Evolutionary conservation across 2,888 invertebrate species (phyloP).

Genomic region (Thymelicus sylvestris): DNA sequence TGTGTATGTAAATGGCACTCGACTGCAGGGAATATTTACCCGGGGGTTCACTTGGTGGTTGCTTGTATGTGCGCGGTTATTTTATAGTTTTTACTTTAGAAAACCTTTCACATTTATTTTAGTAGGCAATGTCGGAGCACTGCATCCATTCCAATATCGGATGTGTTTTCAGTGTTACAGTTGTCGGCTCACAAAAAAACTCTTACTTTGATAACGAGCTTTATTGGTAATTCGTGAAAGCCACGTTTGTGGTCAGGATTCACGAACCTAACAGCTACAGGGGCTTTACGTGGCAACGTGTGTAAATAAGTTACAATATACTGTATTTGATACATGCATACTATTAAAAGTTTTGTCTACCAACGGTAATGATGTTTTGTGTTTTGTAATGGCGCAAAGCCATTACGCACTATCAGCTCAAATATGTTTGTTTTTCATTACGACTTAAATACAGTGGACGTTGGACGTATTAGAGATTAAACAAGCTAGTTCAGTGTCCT

Average conservation of each 20-base stretch:
- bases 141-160: not conserved
- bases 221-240: not conserved
- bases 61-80: too few relatives aligned
- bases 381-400: slow-evolving; percentile 50
- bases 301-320: slow-evolving; percentile 8
- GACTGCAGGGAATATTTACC: too few relatives aligned
- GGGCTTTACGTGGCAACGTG: slow-evolving; percentile 7
- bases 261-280: not conserved
- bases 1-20: too few relatives aligned
- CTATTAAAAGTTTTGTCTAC: slow-evolving; percentile 45
- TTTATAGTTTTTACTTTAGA: too few relatives aligned
- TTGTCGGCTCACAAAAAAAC: not conserved
- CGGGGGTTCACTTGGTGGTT: too few relatives aligned
- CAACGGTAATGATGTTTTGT: slow-evolving; percentile 50
- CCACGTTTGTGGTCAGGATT: not conserved
- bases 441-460: slow-evolving; percentile 50
- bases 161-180: not conserved
- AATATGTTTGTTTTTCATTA: slow-evolving; percentile 54
- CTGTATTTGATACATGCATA: not conserved
- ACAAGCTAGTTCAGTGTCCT: slow-evolving; percentile 58
- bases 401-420: slow-evolving; percentile 57
- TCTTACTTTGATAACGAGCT: not conserved
- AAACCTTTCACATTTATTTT: too few relatives aligned
- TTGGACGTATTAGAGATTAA: slow-evolving; percentile 61
- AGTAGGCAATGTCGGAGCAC: too few relatives aligned